These are phyloP conservation scores for Cinclus mexicanus DNA, from an alignment of 2,113 vertebrate species.

Conservation along the genomic window DNA sequence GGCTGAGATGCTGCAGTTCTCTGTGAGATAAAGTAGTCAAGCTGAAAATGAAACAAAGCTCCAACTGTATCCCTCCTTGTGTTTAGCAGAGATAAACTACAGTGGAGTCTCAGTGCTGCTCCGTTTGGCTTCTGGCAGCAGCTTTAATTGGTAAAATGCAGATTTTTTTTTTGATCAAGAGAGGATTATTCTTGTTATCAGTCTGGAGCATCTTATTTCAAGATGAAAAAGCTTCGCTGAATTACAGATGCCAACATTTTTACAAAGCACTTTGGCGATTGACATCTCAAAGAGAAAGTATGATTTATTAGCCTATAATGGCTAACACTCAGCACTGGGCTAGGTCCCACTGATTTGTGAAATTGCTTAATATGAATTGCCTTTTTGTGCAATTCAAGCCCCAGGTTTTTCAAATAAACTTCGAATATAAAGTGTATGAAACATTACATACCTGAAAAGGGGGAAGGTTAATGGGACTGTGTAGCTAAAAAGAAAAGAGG, in stretches of 20 bases:
- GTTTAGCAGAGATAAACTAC: slow-evolving; percentile 90
- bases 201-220: slow-evolving; percentile 92
- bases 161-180: slow-evolving; percentile 96
- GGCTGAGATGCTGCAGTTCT: slow-evolving; percentile 73
- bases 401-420: slow-evolving; percentile 71
- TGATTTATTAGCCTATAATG: slow-evolving; percentile 97
- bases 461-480: background rate
- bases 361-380: slow-evolving; percentile 89
- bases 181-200: slow-evolving; percentile 97
- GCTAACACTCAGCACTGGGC: slow-evolving; percentile 88
- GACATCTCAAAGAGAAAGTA: slow-evolving; percentile 94
- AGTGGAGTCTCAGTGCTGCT: slow-evolving; percentile 78
- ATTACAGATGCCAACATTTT: slow-evolving; percentile 93
- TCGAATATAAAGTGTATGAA: slow-evolving; percentile 46
- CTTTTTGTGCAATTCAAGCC: slow-evolving; percentile 73
- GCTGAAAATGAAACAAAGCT: slow-evolving; percentile 78
- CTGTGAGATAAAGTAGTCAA: slow-evolving; percentile 76
- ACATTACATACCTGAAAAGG: slow-evolving; percentile 27
- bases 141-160: slow-evolving; percentile 99
- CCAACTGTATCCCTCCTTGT: slow-evolving; percentile 80
- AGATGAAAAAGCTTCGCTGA: slow-evolving; percentile 97
- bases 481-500: background rate
- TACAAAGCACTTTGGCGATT: slow-evolving; percentile 88
- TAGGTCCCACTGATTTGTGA: slow-evolving; percentile 88
- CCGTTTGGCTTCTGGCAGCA: slow-evolving; percentile 86